Evolutionary conservation across 2,113 vertebrate species (phyloP).

Genomic region (Ovis aries): DNA sequence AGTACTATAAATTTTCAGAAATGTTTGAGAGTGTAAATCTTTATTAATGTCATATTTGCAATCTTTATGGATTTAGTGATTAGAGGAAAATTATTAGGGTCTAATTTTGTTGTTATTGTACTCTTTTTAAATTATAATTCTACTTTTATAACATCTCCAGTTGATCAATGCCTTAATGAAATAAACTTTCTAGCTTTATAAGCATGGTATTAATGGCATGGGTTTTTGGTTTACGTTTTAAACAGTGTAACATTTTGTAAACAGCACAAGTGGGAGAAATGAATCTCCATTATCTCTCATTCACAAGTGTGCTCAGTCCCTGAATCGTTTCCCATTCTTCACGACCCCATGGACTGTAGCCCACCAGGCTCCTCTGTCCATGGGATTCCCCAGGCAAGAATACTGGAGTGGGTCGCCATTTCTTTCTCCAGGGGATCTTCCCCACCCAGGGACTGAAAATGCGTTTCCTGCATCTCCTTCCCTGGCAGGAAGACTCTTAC

Average conservation of each 20-base stretch:
- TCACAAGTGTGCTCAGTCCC: not conserved
- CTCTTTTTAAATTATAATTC: not conserved
- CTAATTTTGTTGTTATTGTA: not conserved
- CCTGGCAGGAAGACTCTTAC: not conserved
- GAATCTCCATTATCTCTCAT: not conserved
- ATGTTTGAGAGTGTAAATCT: not conserved
- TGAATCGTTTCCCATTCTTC: not conserved
- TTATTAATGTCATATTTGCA: not conserved
- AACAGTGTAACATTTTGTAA: not conserved
- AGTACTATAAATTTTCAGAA: not conserved
- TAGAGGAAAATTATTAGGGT: not conserved
- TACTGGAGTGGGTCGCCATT: not conserved
- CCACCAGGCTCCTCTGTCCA: not conserved
- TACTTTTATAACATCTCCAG: not conserved
- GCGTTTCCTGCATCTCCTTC: not conserved
- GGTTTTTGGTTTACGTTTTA: not conserved
- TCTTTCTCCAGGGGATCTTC: not conserved
- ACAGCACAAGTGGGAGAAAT: not conserved
- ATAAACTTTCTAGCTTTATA: not conserved
- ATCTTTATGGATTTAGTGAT: not conserved
- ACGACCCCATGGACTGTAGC: rapidly evolving
- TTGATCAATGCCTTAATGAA: not conserved
- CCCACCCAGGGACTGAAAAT: not conserved
- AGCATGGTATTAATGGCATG: not conserved
- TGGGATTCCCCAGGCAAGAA: not conserved